Percentiles rank a stretch among this genome's conserved stretches.
Evolutionary conservation across 2,797 vertebrate species (phyloP).

Genomic region (Tragelaphus eurycerus): DNA sequence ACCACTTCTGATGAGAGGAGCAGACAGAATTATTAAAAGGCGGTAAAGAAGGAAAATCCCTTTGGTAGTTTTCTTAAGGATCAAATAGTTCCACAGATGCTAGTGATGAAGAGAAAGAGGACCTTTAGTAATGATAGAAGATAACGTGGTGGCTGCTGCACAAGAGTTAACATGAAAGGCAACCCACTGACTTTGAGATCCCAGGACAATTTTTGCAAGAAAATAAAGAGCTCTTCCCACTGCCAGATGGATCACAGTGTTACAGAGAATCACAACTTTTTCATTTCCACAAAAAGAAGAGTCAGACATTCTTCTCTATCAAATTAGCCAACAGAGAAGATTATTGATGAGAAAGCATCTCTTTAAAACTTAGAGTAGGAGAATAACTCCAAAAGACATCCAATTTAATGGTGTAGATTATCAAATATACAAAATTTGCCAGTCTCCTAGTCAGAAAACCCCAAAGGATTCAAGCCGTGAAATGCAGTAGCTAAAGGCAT

Average conservation of each 20-base stretch:
- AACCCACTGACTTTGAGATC: neutral
- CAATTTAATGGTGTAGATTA: conserved; percentile 43
- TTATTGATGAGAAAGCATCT: neutral
- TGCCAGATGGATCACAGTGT: neutral
- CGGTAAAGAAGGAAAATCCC: neutral
- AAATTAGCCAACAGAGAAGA: neutral
- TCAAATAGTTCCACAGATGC: neutral
- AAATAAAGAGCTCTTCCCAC: neutral
- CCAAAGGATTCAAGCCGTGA: conserved; percentile 58
- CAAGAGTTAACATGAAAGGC: neutral
- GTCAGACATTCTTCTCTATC: neutral
- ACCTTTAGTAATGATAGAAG: neutral
- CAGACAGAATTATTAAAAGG: conserved; percentile 13
- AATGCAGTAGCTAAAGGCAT: conserved; percentile 56
- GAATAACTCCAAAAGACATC: conserved; percentile 47
- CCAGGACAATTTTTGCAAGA: conserved; percentile 17
- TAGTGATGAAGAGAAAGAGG: neutral
- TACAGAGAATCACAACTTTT: conserved; percentile 1
- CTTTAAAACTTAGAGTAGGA: conserved; percentile 42
- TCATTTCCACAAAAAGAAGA: conserved; percentile 13
- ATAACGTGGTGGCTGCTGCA: neutral
- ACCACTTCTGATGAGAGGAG: neutral
- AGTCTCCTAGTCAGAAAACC: conserved; percentile 58
- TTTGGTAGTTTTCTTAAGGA: neutral
- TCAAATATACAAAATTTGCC: conserved; percentile 55